Percentiles rank a stretch among this genome's conserved stretches.
phyloP scores from a whole-genome alignment of 2,888 invertebrate species.

The Ditylenchus weischeri region DNA sequence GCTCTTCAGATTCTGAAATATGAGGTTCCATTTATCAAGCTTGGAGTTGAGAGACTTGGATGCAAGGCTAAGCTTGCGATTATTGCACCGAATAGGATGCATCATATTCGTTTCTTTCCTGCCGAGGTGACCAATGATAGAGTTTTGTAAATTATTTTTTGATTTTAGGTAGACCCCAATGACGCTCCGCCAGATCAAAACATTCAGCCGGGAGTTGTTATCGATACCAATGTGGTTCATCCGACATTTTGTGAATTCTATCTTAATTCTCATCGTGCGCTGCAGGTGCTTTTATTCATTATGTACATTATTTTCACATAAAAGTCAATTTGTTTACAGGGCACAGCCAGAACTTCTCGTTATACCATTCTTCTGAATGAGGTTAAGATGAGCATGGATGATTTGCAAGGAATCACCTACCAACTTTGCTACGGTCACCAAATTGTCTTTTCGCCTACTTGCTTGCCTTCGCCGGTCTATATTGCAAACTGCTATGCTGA shows the following conservation, averaged over 20 bases:
- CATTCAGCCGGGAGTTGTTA: conserved; percentile 41
- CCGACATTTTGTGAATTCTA: conserved; percentile 49
- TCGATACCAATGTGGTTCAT: conserved; percentile 42
- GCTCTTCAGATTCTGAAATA: conserved; percentile 31
- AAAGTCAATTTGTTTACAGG: too few relatives aligned
- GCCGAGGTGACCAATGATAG: background rate
- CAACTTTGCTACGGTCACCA: conserved; percentile 47
- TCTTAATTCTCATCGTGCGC: conserved; percentile 46
- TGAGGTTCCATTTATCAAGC: conserved; percentile 43
- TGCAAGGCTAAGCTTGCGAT: conserved; percentile 37
- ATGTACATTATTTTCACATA: background rate
- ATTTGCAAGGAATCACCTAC: conserved; percentile 43
- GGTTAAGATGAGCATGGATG: conserved; percentile 37
- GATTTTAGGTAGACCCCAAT: too few relatives aligned
- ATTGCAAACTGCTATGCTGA: conserved; percentile 50
- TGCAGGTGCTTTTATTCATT: conserved; percentile 38
- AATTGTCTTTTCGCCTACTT: conserved; percentile 36
- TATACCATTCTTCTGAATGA: conserved; percentile 52
- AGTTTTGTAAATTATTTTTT: too few relatives aligned
- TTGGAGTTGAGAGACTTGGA: conserved; percentile 13
- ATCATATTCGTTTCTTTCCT: conserved; percentile 35
- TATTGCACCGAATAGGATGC: conserved; percentile 46
- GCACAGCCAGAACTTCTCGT: conserved; percentile 47
- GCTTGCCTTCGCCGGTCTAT: conserved; percentile 27
- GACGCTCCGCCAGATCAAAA: conserved; percentile 33